These are phyloP conservation scores for Diabrotica undecimpunctata DNA, from an alignment of 1,140 invertebrate genomes.

Conservation along the genomic window DNA sequence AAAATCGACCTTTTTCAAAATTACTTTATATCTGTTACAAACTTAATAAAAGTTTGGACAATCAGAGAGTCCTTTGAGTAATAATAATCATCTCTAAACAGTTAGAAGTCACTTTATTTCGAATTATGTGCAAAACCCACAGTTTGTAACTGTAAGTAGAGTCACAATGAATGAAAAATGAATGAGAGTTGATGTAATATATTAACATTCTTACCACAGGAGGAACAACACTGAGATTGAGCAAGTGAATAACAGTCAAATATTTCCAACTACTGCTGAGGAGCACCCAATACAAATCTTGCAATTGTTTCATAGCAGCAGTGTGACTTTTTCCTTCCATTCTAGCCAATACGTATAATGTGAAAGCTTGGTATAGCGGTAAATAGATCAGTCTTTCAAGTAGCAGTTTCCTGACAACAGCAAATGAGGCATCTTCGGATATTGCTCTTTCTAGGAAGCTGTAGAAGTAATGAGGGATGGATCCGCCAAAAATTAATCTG, in stretches of 20 bases:
- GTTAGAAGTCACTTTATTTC: too few species aligned
- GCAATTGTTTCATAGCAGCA: constrained; percentile 55
- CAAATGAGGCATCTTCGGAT: constrained; percentile 53
- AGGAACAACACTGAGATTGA: constrained; percentile 68
- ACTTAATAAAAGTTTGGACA: too few species aligned
- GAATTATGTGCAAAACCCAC: too few species aligned
- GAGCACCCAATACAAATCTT: constrained; percentile 58
- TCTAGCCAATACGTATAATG: constrained; percentile 63
- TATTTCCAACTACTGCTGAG: constrained; percentile 68
- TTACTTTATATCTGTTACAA: too few species aligned
- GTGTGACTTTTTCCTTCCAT: constrained; percentile 68
- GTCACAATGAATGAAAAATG: too few species aligned
- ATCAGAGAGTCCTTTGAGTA: too few species aligned
- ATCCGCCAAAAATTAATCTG: constrained; percentile 67
- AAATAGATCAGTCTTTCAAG: constrained; percentile 66
- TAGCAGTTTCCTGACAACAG: constrained; percentile 55
- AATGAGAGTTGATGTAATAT: too few species aligned
- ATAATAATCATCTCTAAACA: too few species aligned
- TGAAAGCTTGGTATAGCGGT: constrained; percentile 65
- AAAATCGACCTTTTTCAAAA: too few species aligned
- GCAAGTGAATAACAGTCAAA: constrained; percentile 64
- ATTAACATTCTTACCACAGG: constrained; percentile 58
- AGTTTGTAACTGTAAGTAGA: too few species aligned
- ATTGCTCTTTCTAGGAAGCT: constrained; percentile 56
- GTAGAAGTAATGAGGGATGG: constrained; percentile 70